A percentile compares a stretch with the other conserved stretches of the same genome.
Conservation (phyloP, 2,888 invertebrate species). For the Caradrina clavipalpis region DNA sequence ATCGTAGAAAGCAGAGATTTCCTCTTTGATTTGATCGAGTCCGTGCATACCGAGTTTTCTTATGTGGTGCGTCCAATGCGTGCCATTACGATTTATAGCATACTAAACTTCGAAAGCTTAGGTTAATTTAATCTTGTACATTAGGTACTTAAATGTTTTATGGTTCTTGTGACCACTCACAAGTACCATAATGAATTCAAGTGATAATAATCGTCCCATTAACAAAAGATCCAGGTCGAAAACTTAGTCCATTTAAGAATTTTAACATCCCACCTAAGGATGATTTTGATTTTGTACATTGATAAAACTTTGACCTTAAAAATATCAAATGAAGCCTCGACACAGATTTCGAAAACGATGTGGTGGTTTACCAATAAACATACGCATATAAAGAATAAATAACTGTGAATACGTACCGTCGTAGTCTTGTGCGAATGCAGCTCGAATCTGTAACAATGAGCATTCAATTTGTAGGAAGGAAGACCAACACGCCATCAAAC, state of each 20-base stretch:
- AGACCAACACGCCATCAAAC: constrained; percentile 75
- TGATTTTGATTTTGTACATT: not conserved
- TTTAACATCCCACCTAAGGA: constrained; percentile 7
- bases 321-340: constrained; percentile 24
- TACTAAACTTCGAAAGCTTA: not conserved
- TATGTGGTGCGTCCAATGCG: constrained; percentile 4
- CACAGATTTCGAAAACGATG: constrained; percentile 22
- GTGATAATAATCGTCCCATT: not conserved
- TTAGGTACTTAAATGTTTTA: not conserved
- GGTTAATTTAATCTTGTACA: not conserved
- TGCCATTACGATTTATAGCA: constrained; percentile 1
- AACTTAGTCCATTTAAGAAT: not conserved
- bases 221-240: not conserved
- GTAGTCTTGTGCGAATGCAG: constrained; percentile 87
- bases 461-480: constrained; percentile 80
- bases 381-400: constrained; percentile 43
- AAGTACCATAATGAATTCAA: not conserved
- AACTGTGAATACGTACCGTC: constrained; percentile 83
- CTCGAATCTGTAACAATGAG: constrained; percentile 87
- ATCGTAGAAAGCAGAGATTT: constrained; percentile 56
- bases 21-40: constrained; percentile 44
- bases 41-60: constrained; percentile 32
- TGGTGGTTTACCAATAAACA: constrained; percentile 25
- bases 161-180: too few species aligned
- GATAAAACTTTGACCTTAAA: constrained; percentile 26